These are phyloP conservation scores for Aselliscus stoliczkanus DNA, from an alignment of 2,797 vertebrate genomes.

Conservation along the genomic window DNA sequence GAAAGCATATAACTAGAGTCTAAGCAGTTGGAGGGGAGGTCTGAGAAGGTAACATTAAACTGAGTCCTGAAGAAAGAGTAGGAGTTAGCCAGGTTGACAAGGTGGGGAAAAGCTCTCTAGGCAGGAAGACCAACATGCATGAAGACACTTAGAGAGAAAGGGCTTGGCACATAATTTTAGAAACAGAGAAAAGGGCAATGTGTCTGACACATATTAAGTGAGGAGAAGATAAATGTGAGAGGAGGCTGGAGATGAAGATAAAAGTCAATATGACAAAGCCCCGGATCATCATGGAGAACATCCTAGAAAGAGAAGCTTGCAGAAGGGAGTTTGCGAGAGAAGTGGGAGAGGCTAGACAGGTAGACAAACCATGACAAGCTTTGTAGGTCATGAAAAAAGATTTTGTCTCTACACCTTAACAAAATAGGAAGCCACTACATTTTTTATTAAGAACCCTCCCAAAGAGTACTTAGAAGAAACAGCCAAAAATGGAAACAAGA, in stretches of 20 bases:
- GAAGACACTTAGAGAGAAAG: not conserved
- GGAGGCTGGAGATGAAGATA: not conserved
- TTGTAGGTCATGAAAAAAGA: not conserved
- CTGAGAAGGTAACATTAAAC: not conserved
- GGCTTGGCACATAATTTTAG: not conserved
- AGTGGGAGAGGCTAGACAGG: not conserved
- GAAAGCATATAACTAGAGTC: not conserved
- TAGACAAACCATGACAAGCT: not conserved
- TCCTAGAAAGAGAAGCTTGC: not conserved
- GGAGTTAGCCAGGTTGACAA: not conserved
- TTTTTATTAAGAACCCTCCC: not conserved
- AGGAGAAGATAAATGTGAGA: not conserved
- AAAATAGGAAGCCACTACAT: not conserved
- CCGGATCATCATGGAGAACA: not conserved
- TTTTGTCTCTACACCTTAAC: not conserved
- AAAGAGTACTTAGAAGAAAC: not conserved
- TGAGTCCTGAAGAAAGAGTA: not conserved
- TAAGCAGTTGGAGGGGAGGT: not conserved
- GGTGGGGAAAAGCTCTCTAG: not conserved
- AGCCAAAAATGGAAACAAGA: not conserved
- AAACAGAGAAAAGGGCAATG: not conserved
- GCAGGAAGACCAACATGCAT: not conserved
- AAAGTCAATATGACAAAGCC: not conserved
- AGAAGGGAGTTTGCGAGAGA: not conserved
- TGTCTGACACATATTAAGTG: not conserved